These are phyloP conservation scores for Zaprionus nigranus DNA, from an alignment of 1,140 invertebrate genomes.

Conservation along the genomic window DNA sequence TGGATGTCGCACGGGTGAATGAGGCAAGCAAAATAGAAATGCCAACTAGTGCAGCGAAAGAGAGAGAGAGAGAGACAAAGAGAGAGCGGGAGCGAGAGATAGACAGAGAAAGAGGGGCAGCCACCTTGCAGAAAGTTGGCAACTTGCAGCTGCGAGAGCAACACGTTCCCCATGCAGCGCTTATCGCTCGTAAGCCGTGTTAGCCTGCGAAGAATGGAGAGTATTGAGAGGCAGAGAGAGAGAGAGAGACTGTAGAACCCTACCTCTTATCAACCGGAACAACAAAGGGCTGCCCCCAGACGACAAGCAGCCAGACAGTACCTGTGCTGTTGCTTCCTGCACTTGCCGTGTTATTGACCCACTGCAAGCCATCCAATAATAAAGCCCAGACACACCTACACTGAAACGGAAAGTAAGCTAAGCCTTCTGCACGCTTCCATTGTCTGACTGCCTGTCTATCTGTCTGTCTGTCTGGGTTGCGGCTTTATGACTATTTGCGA, in stretches of 20 bases:
- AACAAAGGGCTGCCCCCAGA: conserved; percentile 20
- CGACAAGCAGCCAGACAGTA: conserved; percentile 28
- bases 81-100: conserved; percentile 9
- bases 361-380: conserved; percentile 48
- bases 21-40: conserved; percentile 75
- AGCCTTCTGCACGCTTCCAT: conserved; percentile 25
- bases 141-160: conserved; percentile 1
- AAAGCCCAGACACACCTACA: conserved; percentile 20
- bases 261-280: conserved; percentile 45
- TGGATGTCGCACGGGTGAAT: conserved; percentile 55
- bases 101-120: conserved; percentile 23
- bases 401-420: conserved; percentile 62
- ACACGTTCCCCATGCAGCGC: conserved; percentile 29
- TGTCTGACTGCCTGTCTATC: too few species aligned
- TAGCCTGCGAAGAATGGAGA: background rate
- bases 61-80: conserved; percentile 1
- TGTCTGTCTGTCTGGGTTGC: background rate
- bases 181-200: conserved; percentile 54
- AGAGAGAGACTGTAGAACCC: background rate
- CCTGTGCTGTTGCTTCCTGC: conserved; percentile 28
- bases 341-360: conserved; percentile 81
- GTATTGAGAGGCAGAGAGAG: too few species aligned
- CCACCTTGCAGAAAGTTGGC: conserved; percentile 9
- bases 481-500: conserved; percentile 17
- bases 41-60: conserved; percentile 21